Evolutionary conservation across 2,797 vertebrate species (phyloP).

Genomic region (Tamandua tetradactyla): DNA sequence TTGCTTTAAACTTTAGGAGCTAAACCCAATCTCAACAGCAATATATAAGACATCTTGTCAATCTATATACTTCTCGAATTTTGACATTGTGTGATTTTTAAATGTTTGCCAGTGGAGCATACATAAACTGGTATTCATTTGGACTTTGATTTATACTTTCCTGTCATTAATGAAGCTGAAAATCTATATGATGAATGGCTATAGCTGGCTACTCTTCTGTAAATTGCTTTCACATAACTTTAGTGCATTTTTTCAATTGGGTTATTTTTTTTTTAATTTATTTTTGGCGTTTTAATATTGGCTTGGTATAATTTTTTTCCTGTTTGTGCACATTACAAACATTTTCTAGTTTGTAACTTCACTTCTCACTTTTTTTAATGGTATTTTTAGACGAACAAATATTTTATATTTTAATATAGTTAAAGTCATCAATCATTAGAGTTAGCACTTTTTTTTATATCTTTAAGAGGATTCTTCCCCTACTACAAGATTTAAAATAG

Average conservation of each 20-base stretch:
- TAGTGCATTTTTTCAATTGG: not conserved
- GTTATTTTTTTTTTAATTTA: too few species aligned
- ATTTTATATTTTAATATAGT: too few species aligned
- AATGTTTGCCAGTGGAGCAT: not conserved
- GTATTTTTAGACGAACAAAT: too few species aligned
- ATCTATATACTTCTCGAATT: not conserved
- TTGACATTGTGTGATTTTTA: not conserved
- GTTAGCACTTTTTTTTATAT: too few species aligned
- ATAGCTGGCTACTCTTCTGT: not conserved
- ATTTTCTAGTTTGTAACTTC: too few species aligned
- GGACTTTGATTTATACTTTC: not conserved
- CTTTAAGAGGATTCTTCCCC: too few species aligned
- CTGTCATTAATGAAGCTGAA: not conserved
- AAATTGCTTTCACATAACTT: not conserved
- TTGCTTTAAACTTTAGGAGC: not conserved
- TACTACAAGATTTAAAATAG: not conserved
- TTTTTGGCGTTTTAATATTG: too few species aligned
- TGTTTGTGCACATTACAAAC: too few species aligned
- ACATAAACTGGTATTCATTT: not conserved
- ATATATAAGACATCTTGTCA: not conserved
- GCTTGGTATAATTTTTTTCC: too few species aligned
- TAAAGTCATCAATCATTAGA: too few species aligned
- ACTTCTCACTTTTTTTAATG: too few species aligned
- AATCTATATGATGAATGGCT: not conserved
- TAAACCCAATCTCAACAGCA: not conserved